These are phyloP conservation scores for Trachymyrmex septentrionalis DNA, from an alignment of 1,140 invertebrate genomes.

Conservation along the genomic window DNA sequence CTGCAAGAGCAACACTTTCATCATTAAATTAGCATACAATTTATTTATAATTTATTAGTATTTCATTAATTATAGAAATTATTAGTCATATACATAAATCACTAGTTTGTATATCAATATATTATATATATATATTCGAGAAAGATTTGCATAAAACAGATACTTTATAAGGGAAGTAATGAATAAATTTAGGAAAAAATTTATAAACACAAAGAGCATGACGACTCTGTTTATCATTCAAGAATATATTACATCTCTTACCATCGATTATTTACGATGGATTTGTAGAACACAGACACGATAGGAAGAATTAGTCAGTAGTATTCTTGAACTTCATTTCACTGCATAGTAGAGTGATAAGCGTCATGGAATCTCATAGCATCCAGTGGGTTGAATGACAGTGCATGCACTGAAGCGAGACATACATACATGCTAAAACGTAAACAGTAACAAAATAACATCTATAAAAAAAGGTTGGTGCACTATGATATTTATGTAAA, in stretches of 20 bases:
- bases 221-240: slow-evolving; percentile 54
- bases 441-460: slow-evolving; percentile 79
- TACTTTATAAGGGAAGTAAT: slow-evolving; percentile 17
- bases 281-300: slow-evolving; percentile 78
- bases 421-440: slow-evolving; percentile 83
- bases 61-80: slow-evolving; percentile 18
- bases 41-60: slow-evolving; percentile 17
- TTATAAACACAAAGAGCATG: slow-evolving; percentile 25
- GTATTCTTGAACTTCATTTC: slow-evolving; percentile 78
- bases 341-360: slow-evolving; percentile 77
- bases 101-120: background rate
- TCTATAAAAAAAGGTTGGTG: slow-evolving; percentile 68
- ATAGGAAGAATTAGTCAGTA: slow-evolving; percentile 77
- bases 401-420: slow-evolving; percentile 83
- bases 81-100: background rate
- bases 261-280: slow-evolving; percentile 77
- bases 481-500: slow-evolving; percentile 57
- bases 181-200: slow-evolving; percentile 42
- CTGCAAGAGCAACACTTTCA: background rate
- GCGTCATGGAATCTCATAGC: slow-evolving; percentile 79
- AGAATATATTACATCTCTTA: slow-evolving; percentile 81
- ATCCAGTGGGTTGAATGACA: slow-evolving; percentile 79
- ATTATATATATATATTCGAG: slow-evolving; percentile 3
- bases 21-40: background rate
- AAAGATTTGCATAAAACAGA: slow-evolving; percentile 1